A percentile compares a stretch with the other conserved stretches of the same genome.
phyloP scores from a whole-genome alignment of 2,113 vertebrate species.

The Nettapus auritus region DNA sequence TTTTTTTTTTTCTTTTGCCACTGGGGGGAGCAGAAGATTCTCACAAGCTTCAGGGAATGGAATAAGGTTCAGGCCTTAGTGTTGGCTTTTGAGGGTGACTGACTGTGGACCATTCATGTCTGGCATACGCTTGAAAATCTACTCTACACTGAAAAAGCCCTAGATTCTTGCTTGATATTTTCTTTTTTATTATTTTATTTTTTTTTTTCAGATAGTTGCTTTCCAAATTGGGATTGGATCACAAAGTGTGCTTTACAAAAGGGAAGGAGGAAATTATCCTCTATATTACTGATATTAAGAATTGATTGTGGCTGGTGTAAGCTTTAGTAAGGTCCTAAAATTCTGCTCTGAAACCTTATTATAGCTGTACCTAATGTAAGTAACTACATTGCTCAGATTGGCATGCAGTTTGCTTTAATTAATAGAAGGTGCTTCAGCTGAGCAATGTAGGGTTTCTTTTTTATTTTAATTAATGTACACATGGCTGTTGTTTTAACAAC shows the following conservation, averaged over 20 bases:
- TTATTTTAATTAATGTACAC: not conserved
- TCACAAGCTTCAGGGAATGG: not conserved
- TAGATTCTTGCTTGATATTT: not conserved
- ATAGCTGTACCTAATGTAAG: not conserved
- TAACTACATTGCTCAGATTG: not conserved
- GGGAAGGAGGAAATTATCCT: not conserved
- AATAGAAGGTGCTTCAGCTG: not conserved
- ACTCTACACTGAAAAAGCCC: not conserved
- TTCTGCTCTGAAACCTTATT: not conserved
- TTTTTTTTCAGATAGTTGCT: not conserved
- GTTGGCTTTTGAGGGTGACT: not conserved
- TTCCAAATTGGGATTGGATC: not conserved
- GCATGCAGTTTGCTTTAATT: not conserved
- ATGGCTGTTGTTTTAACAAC: not conserved
- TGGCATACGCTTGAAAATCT: not conserved
- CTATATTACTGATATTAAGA: not conserved
- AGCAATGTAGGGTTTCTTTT: not conserved
- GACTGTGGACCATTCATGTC: not conserved
- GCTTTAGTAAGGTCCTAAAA: not conserved
- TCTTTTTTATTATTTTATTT: not conserved
- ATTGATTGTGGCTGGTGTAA: not conserved
- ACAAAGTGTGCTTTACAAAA: not conserved
- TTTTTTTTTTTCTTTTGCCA: constrained; percentile 1
- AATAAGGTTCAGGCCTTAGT: not conserved
- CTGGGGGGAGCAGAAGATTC: constrained; percentile 58